Evolutionary conservation across 2,888 invertebrate genomes (phyloP), one percentile per base, ranked within the genome.

Genomic region (Patella ulyssiponensis): DNA sequence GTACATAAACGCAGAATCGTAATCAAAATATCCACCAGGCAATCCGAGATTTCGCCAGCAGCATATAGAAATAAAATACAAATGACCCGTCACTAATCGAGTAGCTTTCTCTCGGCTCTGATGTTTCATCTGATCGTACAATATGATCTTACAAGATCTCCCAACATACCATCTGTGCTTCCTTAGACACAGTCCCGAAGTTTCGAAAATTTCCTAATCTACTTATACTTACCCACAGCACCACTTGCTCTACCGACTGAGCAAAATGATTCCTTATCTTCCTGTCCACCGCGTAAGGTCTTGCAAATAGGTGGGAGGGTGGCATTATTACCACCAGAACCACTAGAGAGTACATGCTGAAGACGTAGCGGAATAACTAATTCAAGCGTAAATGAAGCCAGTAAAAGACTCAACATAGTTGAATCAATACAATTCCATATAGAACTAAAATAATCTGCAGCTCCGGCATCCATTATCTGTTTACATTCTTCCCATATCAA

Each of bases 401-500:
- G 77, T 51, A 87, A 84, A 53, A 89, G 84, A 14, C 84, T 80
- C 69, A 89, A 82, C 85, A 89, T 86, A 17, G 83, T 72, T 12
- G 86, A 87, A 81, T 89, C 89, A 71, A 89, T 83, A 70, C 87
- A 82, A 77, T 89, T 89, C 89, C 89, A 89, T 73, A 87, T 81
- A 11, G 89, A 88, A 23, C 81, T 82, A 52, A 88, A 76, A 79
- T 89, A 89, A 75, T 87, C 80, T 69, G 70, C 79, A 9, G 84
- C 82, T 2, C 89, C 89, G 2, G 85, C 84, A 12, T 81, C 77
- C 81, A 79, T 88, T 72, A 89, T 82, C 80, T 89, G 89, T 27
- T 86, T 85, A 74, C 86, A 83, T 76, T 89, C 89, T 77, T 88
- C 86, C 80, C 85, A 83, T 11, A 89, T 86, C 81, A 88, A 81